Conservation (phyloP, 2,888 invertebrate species). For the Drosophila recens region DNA sequence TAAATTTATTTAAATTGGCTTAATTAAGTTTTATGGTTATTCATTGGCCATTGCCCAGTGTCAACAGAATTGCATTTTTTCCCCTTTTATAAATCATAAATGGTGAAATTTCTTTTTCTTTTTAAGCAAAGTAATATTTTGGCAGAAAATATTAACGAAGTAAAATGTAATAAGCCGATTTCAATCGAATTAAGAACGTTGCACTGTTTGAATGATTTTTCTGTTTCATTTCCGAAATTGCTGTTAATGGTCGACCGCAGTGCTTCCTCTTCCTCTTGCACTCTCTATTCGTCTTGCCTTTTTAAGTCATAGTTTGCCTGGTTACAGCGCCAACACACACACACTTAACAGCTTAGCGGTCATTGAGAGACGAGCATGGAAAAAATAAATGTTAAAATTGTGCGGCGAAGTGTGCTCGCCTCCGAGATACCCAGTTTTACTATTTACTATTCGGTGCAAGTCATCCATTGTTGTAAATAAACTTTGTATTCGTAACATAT, state of each 20-base stretch:
- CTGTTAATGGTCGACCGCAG: constrained; percentile 15
- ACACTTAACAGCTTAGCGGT: constrained; percentile 48
- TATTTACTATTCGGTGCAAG: too few species aligned
- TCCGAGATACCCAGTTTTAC: neutral
- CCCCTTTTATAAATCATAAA: neutral
- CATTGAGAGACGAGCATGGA: constrained; percentile 20
- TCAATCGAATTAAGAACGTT: constrained; percentile 34
- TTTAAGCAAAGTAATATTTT: neutral
- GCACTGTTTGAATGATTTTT: constrained; percentile 6
- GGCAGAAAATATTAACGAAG: neutral
- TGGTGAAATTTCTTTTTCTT: neutral
- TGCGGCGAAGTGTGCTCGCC: neutral
- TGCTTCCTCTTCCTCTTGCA: neutral
- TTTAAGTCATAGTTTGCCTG: neutral
- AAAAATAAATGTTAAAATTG: neutral
- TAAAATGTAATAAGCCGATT: constrained; percentile 25
- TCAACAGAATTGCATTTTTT: neutral
- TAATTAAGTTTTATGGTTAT: too few species aligned
- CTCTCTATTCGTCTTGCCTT: neutral
- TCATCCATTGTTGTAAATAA: too few species aligned
- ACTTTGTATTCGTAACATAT: too few species aligned
- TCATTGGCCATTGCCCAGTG: too few species aligned
- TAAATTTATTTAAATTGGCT: too few species aligned
- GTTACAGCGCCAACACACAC: neutral
- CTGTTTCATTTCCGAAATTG: constrained; percentile 21